Percentiles rank a stretch among this genome's conserved stretches.
Evolutionary conservation across 1,140 invertebrate genomes (phyloP).

Genomic region (Euwallacea similis): DNA sequence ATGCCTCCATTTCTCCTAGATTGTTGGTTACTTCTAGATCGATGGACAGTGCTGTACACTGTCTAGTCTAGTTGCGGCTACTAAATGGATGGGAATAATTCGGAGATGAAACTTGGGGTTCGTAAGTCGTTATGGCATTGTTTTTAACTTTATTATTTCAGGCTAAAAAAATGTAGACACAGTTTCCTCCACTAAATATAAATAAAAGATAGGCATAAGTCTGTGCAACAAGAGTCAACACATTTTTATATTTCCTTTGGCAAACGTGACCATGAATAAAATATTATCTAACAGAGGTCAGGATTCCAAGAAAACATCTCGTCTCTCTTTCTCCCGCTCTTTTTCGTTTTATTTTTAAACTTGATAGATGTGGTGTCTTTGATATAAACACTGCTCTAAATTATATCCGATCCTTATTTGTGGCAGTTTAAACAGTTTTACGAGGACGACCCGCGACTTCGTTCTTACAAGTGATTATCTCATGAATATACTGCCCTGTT

Average conservation of each 20-base stretch:
- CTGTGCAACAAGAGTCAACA: slow-evolving; percentile 6
- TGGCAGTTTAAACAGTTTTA: slow-evolving; percentile 9
- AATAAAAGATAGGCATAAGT: too few relatives aligned
- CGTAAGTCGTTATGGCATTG: too few relatives aligned
- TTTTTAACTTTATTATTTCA: too few relatives aligned
- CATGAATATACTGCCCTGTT: not conserved
- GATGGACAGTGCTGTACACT: too few relatives aligned
- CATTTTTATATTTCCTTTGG: slow-evolving; percentile 35
- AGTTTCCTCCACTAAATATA: too few relatives aligned
- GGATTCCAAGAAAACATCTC: slow-evolving; percentile 20
- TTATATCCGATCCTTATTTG: slow-evolving; percentile 16
- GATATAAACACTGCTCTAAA: slow-evolving; percentile 18
- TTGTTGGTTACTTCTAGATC: too few relatives aligned
- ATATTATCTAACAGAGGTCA: slow-evolving; percentile 24
- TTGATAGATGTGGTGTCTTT: slow-evolving; percentile 18
- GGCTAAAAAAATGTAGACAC: too few relatives aligned
- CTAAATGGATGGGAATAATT: too few relatives aligned
- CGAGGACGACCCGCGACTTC: not conserved
- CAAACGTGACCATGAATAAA: slow-evolving; percentile 35
- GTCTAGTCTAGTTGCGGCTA: too few relatives aligned
- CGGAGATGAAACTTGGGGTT: too few relatives aligned
- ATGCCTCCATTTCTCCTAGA: too few relatives aligned
- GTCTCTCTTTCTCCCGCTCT: slow-evolving; percentile 1
- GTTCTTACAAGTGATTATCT: not conserved
- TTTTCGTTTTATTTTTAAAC: slow-evolving; percentile 21